A percentile compares a stretch with the other conserved stretches of the same genome.
phyloP scores from a whole-genome alignment of 1,140 invertebrate genomes.

The Drosophila takahashii region DNA sequence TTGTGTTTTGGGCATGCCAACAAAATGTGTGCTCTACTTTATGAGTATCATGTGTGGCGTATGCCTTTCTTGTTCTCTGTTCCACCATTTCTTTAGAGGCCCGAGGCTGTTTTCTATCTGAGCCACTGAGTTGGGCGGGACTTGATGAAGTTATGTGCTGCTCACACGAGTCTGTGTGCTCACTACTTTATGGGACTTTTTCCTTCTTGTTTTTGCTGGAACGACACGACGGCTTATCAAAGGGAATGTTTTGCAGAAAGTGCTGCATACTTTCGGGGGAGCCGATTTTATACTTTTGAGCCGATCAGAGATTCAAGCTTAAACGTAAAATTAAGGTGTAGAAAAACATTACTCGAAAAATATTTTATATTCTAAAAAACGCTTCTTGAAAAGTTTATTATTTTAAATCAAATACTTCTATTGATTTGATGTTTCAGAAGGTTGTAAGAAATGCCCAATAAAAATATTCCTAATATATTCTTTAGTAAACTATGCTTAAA shows the following conservation, averaged over 20 bases:
- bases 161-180: slow-evolving; percentile 9
- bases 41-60: slow-evolving; percentile 47
- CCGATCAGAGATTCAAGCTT: background rate
- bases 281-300: background rate
- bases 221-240: slow-evolving; percentile 18
- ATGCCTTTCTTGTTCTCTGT: slow-evolving; percentile 29
- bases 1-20: slow-evolving; percentile 19
- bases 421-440: no score
- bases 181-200: slow-evolving; percentile 41
- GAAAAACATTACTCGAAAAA: no score
- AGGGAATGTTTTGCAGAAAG: slow-evolving; percentile 6
- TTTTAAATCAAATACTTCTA: no score
- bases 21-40: slow-evolving; percentile 34
- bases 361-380: no score
- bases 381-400: no score
- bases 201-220: slow-evolving; percentile 13
- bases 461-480: no score
- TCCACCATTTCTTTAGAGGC: slow-evolving; percentile 5
- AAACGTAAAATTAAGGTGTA: no score
- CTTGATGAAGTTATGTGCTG: slow-evolving; percentile 72
- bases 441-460: no score
- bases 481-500: no score
- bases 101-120: slow-evolving; percentile 34
- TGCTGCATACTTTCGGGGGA: slow-evolving; percentile 15
- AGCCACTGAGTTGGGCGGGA: slow-evolving; percentile 15